Percentiles rank a stretch among this genome's conserved stretches.
Conservation (phyloP, 2,113 vertebrate species). For the Micronycteris hirsuta region DNA sequence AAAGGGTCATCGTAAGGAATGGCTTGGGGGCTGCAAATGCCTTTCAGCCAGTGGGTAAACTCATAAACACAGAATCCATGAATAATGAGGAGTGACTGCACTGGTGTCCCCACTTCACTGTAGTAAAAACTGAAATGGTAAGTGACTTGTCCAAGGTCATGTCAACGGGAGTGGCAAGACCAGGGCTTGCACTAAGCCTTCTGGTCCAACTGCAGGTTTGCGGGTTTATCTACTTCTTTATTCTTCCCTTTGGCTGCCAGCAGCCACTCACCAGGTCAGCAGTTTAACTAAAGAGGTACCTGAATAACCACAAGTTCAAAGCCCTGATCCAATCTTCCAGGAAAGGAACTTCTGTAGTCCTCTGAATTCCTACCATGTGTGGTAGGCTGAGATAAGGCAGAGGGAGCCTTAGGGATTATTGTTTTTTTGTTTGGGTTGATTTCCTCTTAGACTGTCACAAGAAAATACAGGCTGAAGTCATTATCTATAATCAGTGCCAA, state of each 20-base stretch:
- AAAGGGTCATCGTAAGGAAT: rapidly evolving
- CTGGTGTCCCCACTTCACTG: background rate
- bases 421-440: background rate
- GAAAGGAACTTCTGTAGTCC: background rate
- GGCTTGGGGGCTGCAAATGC: background rate
- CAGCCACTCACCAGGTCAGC: background rate
- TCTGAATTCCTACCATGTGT: rapidly evolving
- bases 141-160: background rate
- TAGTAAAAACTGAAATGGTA: background rate
- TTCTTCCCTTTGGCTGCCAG: background rate
- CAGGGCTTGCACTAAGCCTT: background rate
- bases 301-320: background rate
- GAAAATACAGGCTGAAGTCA: background rate
- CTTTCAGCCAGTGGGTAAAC: background rate
- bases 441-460: background rate
- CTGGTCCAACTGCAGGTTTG: background rate
- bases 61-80: background rate
- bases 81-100: background rate
- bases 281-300: background rate
- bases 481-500: background rate
- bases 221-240: too few relatives aligned
- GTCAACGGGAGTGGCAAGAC: too few relatives aligned
- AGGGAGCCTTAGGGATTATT: background rate
- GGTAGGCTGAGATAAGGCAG: background rate
- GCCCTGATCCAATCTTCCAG: background rate